Conservation (phyloP, 37 sponge, comb jelly and placozoan genomes). For the Spongia lamella region DNA sequence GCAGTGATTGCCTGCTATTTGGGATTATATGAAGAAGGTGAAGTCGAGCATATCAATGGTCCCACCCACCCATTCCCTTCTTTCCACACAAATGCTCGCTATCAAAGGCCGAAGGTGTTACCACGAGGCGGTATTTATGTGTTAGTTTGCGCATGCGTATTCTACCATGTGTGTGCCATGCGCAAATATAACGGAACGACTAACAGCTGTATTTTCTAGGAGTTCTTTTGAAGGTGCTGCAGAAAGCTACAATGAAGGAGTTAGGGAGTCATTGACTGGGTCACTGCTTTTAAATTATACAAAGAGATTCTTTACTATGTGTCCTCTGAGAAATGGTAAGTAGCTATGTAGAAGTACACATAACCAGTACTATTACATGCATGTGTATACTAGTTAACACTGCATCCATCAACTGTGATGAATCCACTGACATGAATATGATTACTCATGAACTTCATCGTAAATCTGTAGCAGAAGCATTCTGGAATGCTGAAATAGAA, state of each 20-base stretch:
- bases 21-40: too few relatives aligned
- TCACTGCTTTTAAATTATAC: background rate
- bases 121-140: too few relatives aligned
- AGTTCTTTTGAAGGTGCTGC: slow-evolving; percentile 16
- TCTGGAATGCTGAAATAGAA: slow-evolving; percentile 1
- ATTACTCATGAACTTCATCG: slow-evolving; percentile 2
- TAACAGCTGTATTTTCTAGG: too few relatives aligned
- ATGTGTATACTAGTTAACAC: background rate
- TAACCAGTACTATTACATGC: background rate
- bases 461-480: slow-evolving; percentile 10
- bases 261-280: background rate
- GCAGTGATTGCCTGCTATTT: too few relatives aligned
- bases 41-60: too few relatives aligned
- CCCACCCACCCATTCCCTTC: too few relatives aligned
- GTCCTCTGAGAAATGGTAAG: background rate
- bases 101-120: too few relatives aligned
- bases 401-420: background rate
- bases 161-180: too few relatives aligned
- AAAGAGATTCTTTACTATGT: background rate
- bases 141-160: too few relatives aligned
- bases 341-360: background rate
- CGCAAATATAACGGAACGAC: too few relatives aligned
- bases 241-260: slow-evolving; percentile 5
- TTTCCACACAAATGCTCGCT: too few relatives aligned
- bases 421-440: background rate